Percentiles rank a stretch among this genome's conserved stretches.
Evolutionary conservation across 2,888 invertebrate genomes (phyloP).

Genomic region (Tetanocera ferruginea): DNA sequence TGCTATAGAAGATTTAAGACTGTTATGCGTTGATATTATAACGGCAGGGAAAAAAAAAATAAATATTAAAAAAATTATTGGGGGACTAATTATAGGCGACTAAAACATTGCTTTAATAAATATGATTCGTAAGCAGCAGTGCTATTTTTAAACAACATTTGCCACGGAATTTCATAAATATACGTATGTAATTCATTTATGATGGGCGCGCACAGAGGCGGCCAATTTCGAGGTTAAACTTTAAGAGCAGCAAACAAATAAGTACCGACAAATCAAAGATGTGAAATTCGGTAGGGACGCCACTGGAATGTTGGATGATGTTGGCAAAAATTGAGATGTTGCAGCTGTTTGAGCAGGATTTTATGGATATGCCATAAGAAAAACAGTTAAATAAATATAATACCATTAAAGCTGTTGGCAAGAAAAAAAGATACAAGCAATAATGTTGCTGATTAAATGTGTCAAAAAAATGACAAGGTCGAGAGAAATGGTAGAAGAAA

Average conservation of each 20-base stretch:
- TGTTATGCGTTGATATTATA: background rate
- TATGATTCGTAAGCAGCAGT: background rate
- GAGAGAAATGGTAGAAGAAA: too few species aligned
- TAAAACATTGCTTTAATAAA: background rate
- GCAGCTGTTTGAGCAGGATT: background rate
- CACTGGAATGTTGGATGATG: background rate
- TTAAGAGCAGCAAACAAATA: background rate
- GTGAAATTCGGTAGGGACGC: too few species aligned
- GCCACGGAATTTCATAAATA: slow-evolving; percentile 27
- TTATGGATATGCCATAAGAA: background rate
- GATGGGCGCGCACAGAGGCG: background rate
- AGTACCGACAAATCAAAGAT: background rate
- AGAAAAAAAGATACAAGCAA: too few species aligned
- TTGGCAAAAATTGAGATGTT: background rate
- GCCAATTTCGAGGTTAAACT: background rate
- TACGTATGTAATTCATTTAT: slow-evolving; percentile 4
- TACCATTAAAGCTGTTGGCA: background rate
- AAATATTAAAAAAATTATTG: background rate
- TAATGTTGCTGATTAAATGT: too few species aligned
- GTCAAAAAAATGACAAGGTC: too few species aligned
- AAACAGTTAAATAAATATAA: background rate
- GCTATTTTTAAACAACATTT: slow-evolving; percentile 25
- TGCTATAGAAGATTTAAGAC: background rate
- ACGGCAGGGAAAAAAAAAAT: background rate
- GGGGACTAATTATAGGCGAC: slow-evolving; percentile 9